These are phyloP conservation scores for Hermetia illucens DNA, from an alignment of 1,140 invertebrate species.

Conservation along the genomic window DNA sequence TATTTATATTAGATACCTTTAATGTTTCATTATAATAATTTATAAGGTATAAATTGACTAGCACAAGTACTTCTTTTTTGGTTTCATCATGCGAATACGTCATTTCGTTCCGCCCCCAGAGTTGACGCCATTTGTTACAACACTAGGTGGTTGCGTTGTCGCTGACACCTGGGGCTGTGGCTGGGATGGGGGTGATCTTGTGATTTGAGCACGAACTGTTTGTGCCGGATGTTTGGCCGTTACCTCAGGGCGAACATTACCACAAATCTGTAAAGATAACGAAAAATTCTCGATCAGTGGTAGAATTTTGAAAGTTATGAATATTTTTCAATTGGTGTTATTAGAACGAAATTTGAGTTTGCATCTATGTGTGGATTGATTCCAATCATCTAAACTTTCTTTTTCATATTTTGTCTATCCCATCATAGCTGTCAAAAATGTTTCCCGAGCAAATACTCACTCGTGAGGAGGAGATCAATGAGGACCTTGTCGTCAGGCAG, in stretches of 20 bases:
- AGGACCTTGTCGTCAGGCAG: no score
- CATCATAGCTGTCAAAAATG: no score
- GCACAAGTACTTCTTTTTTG: constrained; percentile 31
- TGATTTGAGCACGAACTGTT: constrained; percentile 5
- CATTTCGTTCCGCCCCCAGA: constrained; percentile 22
- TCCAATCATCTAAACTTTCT: no score
- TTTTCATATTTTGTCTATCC: no score
- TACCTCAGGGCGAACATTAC: constrained; percentile 20
- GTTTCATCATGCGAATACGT: constrained; percentile 33
- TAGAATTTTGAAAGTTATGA: no score
- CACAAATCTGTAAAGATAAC: constrained; percentile 19
- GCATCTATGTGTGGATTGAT: no score
- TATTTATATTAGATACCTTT: not conserved
- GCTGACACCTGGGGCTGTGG: constrained; percentile 8
- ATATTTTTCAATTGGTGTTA: no score
- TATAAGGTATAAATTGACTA: constrained; percentile 31
- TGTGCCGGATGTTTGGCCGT: constrained; percentile 21
- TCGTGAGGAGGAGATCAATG: no score
- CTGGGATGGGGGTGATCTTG: constrained; percentile 23
- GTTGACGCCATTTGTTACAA: not conserved
- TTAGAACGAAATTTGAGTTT: no score
- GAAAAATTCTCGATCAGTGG: no score
- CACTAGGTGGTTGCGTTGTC: not conserved
- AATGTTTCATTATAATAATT: no score
- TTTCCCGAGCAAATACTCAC: no score